Conservation (phyloP, 1,140 invertebrate genomes). For the Ostrea denselamellosa region DNA sequence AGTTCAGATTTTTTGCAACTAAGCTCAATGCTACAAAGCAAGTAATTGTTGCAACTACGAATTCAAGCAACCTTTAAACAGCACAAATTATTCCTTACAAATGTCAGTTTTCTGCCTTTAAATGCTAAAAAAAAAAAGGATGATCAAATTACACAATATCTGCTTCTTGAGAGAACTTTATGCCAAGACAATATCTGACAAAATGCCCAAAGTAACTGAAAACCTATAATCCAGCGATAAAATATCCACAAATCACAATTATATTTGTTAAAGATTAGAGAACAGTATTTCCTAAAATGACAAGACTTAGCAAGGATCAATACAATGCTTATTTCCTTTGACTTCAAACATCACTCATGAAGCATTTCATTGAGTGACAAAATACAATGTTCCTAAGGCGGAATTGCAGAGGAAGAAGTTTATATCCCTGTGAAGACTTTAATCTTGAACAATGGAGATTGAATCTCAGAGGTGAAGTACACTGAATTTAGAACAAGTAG, state of each 20-base stretch:
- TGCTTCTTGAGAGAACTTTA: not conserved
- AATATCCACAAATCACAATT: conserved; percentile 13
- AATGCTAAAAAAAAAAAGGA: not conserved
- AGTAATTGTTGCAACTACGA: not conserved
- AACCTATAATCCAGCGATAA: not conserved
- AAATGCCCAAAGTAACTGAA: conserved; percentile 5
- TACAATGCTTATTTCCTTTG: conserved; percentile 19
- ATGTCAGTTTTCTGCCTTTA: not conserved
- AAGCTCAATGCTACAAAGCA: not conserved
- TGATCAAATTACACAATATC: not conserved
- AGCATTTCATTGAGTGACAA: not conserved
- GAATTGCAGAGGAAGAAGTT: not conserved
- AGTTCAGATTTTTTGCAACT: not conserved
- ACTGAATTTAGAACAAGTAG: no score
- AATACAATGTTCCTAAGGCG: not conserved
- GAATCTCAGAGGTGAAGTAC: no score
- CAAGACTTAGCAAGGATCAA: conserved; percentile 10
- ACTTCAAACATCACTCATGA: conserved; percentile 23
- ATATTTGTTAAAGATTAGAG: conserved; percentile 29
- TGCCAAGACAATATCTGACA: not conserved
- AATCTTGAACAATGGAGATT: not conserved
- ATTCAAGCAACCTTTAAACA: not conserved
- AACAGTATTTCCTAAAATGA: conserved; percentile 26
- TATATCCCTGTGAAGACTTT: not conserved
- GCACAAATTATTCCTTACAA: not conserved